phyloP scores from a whole-genome alignment of 2,888 invertebrate genomes.

The Augiades crinisus region DNA sequence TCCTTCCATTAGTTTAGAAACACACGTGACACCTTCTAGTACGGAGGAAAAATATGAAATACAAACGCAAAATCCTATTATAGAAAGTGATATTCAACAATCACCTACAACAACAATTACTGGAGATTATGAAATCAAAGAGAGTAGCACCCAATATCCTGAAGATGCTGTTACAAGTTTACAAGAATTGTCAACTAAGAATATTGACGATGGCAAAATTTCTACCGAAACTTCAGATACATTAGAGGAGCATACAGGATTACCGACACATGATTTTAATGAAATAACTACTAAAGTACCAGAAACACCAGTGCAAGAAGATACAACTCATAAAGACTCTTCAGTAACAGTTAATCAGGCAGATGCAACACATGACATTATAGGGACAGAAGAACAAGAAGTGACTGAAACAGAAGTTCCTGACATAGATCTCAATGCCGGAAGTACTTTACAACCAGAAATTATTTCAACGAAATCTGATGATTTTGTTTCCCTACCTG shows the following conservation, averaged over 20 bases:
- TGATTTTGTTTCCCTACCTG: background rate
- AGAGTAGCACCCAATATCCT: slow-evolving; percentile 3
- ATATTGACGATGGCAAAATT: background rate
- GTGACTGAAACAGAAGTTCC: background rate
- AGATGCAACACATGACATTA: background rate
- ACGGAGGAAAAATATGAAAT: background rate
- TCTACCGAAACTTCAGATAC: background rate
- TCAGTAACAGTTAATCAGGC: background rate
- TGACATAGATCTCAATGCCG: background rate
- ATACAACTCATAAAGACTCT: background rate
- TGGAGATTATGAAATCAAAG: background rate
- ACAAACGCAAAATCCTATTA: background rate
- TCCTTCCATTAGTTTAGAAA: background rate
- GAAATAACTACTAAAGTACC: slow-evolving; percentile 2
- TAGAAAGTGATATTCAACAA: background rate
- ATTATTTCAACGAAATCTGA: slow-evolving; percentile 2
- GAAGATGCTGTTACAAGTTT: background rate
- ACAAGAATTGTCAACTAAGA: background rate
- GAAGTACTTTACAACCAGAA: slow-evolving; percentile 1
- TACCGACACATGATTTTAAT: background rate
- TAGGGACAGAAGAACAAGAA: background rate
- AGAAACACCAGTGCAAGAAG: slow-evolving; percentile 5
- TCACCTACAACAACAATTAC: background rate
- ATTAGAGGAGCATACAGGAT: background rate
- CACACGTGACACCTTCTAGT: background rate